A percentile compares a stretch with the other conserved stretches of the same genome.
These are phyloP conservation scores for Suillia variegata DNA, from an alignment of 2,888 invertebrate species.

Conservation along the genomic window DNA sequence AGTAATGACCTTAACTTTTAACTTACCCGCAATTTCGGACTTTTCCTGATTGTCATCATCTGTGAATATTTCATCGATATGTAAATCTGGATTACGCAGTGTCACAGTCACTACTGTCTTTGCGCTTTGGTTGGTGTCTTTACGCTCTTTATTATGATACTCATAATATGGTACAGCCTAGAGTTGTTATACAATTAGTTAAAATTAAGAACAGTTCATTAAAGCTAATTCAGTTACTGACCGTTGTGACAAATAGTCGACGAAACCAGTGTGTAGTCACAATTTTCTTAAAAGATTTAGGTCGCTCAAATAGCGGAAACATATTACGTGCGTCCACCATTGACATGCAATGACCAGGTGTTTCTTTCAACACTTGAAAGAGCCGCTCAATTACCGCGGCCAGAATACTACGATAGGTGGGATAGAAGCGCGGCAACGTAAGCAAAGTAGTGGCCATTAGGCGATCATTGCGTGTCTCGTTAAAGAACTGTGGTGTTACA, in stretches of 20 bases:
- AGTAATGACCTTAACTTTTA: too few species aligned
- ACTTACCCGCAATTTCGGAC: slow-evolving; percentile 46
- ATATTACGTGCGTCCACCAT: slow-evolving; percentile 63
- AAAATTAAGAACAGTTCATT: not conserved
- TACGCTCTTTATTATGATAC: slow-evolving; percentile 16
- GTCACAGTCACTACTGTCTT: slow-evolving; percentile 64
- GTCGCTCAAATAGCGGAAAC: slow-evolving; percentile 29
- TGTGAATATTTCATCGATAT: slow-evolving; percentile 63
- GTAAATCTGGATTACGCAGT: slow-evolving; percentile 65
- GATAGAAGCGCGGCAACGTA: slow-evolving; percentile 70
- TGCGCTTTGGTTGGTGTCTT: slow-evolving; percentile 22
- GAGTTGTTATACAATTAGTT: not conserved
- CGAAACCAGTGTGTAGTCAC: slow-evolving; percentile 62
- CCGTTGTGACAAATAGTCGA: slow-evolving; percentile 64
- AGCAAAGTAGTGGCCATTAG: slow-evolving; percentile 64
- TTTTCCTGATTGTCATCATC: slow-evolving; percentile 62
- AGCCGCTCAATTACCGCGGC: slow-evolving; percentile 49
- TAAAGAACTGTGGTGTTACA: slow-evolving; percentile 68
- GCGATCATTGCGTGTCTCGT: slow-evolving; percentile 61
- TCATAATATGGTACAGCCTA: slow-evolving; percentile 28
- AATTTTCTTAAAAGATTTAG: slow-evolving; percentile 44
- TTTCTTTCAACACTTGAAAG: slow-evolving; percentile 56
- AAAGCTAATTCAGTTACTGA: slow-evolving; percentile 48
- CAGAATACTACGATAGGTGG: slow-evolving; percentile 65
- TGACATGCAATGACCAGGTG: slow-evolving; percentile 64